These are phyloP conservation scores for Aldrovandia affinis DNA, from an alignment of 2,797 vertebrate genomes.

Conservation along the genomic window DNA sequence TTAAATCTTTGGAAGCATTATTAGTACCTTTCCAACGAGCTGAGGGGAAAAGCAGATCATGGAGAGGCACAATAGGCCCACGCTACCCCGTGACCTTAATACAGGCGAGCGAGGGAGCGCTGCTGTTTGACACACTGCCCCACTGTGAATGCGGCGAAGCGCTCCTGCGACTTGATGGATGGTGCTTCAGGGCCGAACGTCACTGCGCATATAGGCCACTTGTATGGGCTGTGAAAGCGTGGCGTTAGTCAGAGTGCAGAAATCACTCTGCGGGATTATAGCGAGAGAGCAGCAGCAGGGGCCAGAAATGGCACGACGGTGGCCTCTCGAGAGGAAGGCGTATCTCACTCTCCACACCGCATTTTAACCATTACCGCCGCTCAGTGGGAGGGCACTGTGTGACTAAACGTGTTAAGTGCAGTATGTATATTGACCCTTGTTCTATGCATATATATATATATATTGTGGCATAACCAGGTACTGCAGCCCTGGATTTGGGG, in stretches of 20 bases:
- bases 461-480: too few relatives aligned
- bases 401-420: neutral
- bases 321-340: neutral
- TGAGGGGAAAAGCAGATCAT: neutral
- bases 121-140: neutral
- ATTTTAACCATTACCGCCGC: neutral
- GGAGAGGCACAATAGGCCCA: too few relatives aligned
- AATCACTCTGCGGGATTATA: too few relatives aligned
- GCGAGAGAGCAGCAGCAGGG: neutral
- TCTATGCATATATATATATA: too few relatives aligned
- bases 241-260: too few relatives aligned
- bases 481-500: too few relatives aligned
- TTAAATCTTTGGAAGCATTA: neutral
- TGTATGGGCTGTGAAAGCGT: neutral
- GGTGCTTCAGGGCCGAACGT: neutral
- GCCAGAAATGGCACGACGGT: neutral
- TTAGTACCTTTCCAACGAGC: neutral
- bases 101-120: neutral
- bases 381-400: neutral
- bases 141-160: neutral
- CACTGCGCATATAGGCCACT: neutral
- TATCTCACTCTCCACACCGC: neutral
- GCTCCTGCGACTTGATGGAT: neutral
- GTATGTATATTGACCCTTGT: neutral
- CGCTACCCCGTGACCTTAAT: neutral